Evolutionary conservation across 2,888 invertebrate genomes (phyloP), one percentile per base, ranked within the genome.

Genomic region (Caenorhabditis sp.): DNA sequence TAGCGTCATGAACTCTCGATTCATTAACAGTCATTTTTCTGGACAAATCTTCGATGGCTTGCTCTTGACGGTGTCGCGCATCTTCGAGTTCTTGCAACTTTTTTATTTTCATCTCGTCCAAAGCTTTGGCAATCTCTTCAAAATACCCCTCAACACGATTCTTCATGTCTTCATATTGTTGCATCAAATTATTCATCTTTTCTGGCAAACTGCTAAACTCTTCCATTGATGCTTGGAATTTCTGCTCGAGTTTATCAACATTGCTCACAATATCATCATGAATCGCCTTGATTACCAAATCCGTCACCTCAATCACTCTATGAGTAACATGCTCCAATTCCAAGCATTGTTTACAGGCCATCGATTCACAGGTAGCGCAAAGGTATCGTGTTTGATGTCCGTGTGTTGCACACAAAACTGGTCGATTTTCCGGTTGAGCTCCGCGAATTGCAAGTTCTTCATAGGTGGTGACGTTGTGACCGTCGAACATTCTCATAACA

Each of bases 401-500:
- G 60, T 83, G 82, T 8, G 59, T 61, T 1, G 77, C 59, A 54
- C 82, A 83, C 25, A 77, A 62, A 12, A 83, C 81, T 50, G 76
- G 67, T 1, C 82, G 63, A 14, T 70, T 63, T 0, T 78, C 78
- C 1, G 73, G 60, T 10, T 64, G 67, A 20, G 63, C 38, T 5
- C 79, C 78, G 12, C 58, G 53, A 23, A 53, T 53, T 20, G 77
- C 75, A 23, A 81, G 63, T 21, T 81, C 82, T 5, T 56, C 74
- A 59, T 79, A 82, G 2, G 70, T 74, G 23, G 76, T 66, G 20
- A 77, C 90, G 87, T 89, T 88, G 89, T 97, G 96, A 86, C 94
- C 94, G 89, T 96, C 95, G 88, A 97, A 97, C 90, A 95, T 95
- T 81, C 95, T 92, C 96, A 96, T 96, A 88, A 93, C 95, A 89